phyloP scores from a whole-genome alignment of 1,140 invertebrate species.

The Ostrea denselamellosa region DNA sequence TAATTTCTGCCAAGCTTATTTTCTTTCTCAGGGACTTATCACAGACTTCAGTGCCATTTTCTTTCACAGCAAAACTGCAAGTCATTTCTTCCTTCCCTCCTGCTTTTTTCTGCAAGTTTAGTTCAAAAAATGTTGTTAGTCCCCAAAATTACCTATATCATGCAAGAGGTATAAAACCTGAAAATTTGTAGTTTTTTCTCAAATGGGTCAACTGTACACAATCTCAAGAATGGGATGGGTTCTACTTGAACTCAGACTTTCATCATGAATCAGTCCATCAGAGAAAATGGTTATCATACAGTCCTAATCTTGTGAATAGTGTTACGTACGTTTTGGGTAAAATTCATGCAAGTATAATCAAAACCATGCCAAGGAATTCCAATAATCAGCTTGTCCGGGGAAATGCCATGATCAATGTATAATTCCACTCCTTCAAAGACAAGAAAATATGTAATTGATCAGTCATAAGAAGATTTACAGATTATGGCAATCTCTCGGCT shows the following conservation, averaged over 20 bases:
- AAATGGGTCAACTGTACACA: no score
- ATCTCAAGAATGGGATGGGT: no score
- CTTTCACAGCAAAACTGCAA: not conserved
- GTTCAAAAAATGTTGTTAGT: no score
- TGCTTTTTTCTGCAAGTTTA: not conserved
- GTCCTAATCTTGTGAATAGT: not conserved
- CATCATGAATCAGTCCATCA: not conserved
- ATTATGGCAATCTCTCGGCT: no score
- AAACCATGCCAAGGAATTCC: constrained; percentile 43
- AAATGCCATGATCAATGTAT: constrained; percentile 22
- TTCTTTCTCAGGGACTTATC: not conserved
- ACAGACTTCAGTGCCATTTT: not conserved
- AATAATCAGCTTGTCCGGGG: constrained; percentile 16
- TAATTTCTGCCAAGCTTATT: not conserved
- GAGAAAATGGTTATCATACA: not conserved
- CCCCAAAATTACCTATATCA: no score
- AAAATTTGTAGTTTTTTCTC: no score
- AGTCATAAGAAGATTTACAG: not conserved
- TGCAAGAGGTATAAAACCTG: no score
- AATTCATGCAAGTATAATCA: constrained; percentile 32
- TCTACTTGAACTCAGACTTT: no score
- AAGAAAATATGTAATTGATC: not conserved
- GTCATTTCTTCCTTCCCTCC: not conserved
- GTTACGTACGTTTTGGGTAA: not conserved
- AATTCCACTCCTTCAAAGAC: constrained; percentile 8